phyloP scores from a whole-genome alignment of 2,888 invertebrate genomes.

The Eupithecia tripunctaria region DNA sequence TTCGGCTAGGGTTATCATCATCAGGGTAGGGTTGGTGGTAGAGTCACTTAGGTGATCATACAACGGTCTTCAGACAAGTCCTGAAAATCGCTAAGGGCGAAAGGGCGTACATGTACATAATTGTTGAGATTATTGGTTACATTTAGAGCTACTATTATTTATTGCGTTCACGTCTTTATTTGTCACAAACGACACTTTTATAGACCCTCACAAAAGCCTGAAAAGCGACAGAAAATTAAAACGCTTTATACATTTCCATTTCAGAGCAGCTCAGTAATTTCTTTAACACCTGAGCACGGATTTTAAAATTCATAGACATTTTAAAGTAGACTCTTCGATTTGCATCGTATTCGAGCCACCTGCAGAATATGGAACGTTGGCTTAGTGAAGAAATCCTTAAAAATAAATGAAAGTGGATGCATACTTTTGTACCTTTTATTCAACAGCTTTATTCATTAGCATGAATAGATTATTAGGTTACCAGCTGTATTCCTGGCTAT shows the following conservation, averaged over 20 bases:
- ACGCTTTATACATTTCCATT: constrained; percentile 25
- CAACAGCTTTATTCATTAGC: background rate
- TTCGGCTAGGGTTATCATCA: no score
- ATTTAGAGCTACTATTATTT: no score
- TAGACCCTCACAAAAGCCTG: background rate
- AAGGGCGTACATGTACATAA: no score
- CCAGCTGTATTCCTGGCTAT: background rate
- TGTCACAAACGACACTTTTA: background rate
- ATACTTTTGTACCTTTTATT: background rate
- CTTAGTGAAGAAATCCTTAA: background rate
- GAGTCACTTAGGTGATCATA: no score
- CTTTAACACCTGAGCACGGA: constrained; percentile 40
- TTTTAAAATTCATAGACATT: constrained; percentile 55
- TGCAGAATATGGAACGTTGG: constrained; percentile 41
- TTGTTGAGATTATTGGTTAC: no score
- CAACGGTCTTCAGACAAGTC: background rate
- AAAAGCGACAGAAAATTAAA: constrained; percentile 3
- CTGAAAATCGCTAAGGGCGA: background rate
- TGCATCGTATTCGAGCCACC: constrained; percentile 50
- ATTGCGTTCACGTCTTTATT: background rate
- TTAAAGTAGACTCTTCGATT: constrained; percentile 53
- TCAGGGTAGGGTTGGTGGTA: no score
- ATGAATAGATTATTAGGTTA: background rate
- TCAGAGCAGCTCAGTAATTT: constrained; percentile 42
- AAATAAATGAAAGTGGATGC: background rate